phyloP scores from a whole-genome alignment of 2,113 vertebrate genomes.

The Chaetodon trifascialis region DNA sequence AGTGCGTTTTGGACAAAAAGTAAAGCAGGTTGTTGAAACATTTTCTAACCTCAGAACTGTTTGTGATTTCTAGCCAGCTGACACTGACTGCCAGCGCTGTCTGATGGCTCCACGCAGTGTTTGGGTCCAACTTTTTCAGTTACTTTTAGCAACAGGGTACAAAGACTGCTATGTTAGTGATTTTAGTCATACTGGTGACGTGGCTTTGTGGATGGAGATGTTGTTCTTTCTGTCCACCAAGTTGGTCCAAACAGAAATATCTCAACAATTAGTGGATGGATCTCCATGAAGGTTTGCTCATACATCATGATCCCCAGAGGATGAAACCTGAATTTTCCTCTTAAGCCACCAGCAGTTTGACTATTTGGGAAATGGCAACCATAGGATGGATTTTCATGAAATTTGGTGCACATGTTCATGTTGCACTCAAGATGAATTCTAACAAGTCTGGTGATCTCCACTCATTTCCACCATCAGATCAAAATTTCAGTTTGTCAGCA shows the following conservation, averaged over 20 bases:
- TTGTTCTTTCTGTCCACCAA: background rate
- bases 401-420: background rate
- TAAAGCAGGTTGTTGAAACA: constrained; percentile 34
- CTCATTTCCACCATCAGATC: too few species aligned
- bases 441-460: too few species aligned
- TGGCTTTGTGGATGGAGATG: background rate
- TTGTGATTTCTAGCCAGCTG: constrained; percentile 38
- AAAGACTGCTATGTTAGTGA: background rate
- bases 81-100: constrained; percentile 37
- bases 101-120: constrained; percentile 1
- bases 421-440: too few species aligned
- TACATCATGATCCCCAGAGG: background rate
- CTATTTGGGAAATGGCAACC: background rate
- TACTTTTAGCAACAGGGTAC: background rate
- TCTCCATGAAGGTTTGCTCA: too few species aligned
- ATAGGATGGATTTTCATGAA: background rate
- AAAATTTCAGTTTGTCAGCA: too few species aligned
- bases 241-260: background rate
- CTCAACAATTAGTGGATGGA: too few species aligned
- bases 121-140: background rate
- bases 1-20: constrained; percentile 33
- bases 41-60: constrained; percentile 41
- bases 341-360: background rate
- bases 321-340: background rate
- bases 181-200: background rate